Conservation (phyloP, 2,888 invertebrate genomes). For the Taphrorychus bicolor region DNA sequence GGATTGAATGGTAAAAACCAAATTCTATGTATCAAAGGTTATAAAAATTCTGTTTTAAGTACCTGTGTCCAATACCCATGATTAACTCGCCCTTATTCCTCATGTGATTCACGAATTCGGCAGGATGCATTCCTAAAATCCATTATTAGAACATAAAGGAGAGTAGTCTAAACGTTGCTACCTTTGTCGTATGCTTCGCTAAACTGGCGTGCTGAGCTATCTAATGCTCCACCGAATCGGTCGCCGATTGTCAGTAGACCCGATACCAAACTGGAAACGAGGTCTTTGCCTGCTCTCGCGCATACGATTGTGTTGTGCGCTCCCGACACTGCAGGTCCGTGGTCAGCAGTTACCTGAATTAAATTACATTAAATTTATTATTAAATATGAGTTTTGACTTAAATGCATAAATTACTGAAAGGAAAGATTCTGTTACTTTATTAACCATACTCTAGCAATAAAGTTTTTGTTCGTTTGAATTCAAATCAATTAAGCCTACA, state of each 20-base stretch:
- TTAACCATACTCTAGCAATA: too few relatives aligned
- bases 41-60: background rate
- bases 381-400: background rate
- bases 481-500: too few relatives aligned
- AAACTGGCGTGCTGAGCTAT: conserved; percentile 97
- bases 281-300: conserved; percentile 98
- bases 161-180: background rate
- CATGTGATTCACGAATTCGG: conserved; percentile 98
- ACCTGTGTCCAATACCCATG: conserved; percentile 97
- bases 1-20: too few relatives aligned
- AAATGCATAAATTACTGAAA: too few relatives aligned
- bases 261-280: conserved; percentile 93
- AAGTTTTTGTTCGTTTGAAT: too few relatives aligned
- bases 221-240: conserved; percentile 97
- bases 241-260: conserved; percentile 98
- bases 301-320: conserved; percentile 99
- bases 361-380: background rate
- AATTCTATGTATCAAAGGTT: too few relatives aligned
- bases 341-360: conserved; percentile 39
- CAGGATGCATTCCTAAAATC: conserved; percentile 77
- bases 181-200: conserved; percentile 95
- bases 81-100: conserved; percentile 96
- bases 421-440: too few relatives aligned
- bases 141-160: background rate
- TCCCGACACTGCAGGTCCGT: conserved; percentile 69